Base-by-base conservation (phyloP, 2,113 vertebrate genomes). In the Pelmatolapia mariae region DNA sequence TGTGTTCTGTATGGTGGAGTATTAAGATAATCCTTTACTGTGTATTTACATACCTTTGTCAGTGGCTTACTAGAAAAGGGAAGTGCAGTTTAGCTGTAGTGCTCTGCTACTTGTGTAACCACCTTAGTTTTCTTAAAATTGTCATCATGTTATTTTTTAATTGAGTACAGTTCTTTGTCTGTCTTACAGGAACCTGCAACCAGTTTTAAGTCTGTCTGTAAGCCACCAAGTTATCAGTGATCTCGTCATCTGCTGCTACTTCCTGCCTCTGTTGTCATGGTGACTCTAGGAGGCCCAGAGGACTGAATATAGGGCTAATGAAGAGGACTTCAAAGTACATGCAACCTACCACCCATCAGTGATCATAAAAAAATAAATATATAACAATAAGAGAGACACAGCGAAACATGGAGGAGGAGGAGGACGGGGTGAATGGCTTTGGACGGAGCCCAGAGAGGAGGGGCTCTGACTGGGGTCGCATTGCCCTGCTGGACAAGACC, bases 401-500 rank as follows among this genome's bases (percentile, higher is more conserved):
- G 61, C 26, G 29, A 36, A 68, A 54, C n/a, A 95, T 95, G 93
- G 94, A 94, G 86, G 91, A 93, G 71, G 86, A 93, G 71, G 86
- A 94, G 19, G 78, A 87, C 82, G 79, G 47, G 56, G 56, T 87
- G 84, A 94, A 94, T n/a, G 86, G 86, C 36, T 50, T 50, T 24
- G 80, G 12, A 26, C 33, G 5, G 81, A 83, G 26, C 76, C 15
- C 50, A 16, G 95, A 90, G 12, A 83, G 76, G 33, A 92, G 84
- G 12, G 80, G 87, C 54, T 91, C 84, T 4, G 94, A 87, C 85
- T 95, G 85, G 93, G 93, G 91, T 53, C 88, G 54, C 10, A 86
- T 93, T 84, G 73, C 91, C 61, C 89, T 98, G 91, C 89, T 97
- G 95, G 96, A 90, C 80, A 98, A 98, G 94, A 97, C 96, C 7